Percentiles rank a stretch among this genome's conserved stretches.
Conservation (phyloP, 2,888 invertebrate species). For the Saturnia japonica region DNA sequence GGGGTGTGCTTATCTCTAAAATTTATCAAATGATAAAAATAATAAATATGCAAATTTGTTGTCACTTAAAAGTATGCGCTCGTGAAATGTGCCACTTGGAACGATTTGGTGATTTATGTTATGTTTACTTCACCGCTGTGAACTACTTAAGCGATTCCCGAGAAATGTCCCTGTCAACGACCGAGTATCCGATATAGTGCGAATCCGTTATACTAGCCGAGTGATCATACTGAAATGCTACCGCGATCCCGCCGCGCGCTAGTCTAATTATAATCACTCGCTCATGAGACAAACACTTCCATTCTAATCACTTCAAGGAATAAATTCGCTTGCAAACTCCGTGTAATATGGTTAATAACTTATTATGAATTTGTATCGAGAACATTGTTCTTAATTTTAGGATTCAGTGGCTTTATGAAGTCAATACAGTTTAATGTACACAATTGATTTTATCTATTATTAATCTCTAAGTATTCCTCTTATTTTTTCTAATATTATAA, state of each 20-base stretch:
- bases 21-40: conserved; percentile 17
- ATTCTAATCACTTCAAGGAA: conserved; percentile 58
- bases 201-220: conserved; percentile 72
- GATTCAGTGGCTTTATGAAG: conserved; percentile 38
- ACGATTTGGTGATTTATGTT: conserved; percentile 27
- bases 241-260: conserved; percentile 64
- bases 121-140: conserved; percentile 25
- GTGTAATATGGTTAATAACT: conserved; percentile 45
- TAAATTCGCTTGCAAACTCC: conserved; percentile 51
- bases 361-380: conserved; percentile 47
- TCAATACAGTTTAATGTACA: conserved; percentile 3
- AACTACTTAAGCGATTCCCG: conserved; percentile 44
- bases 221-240: conserved; percentile 79
- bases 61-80: conserved; percentile 16
- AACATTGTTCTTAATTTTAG: conserved; percentile 49
- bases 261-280: conserved; percentile 66
- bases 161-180: conserved; percentile 74
- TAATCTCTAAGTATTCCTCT: not conserved
- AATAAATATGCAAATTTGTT: conserved; percentile 21
- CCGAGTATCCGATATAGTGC: conserved; percentile 70
- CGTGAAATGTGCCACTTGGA: conserved; percentile 25
- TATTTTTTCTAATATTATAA: not conserved
- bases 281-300: conserved; percentile 59
- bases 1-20: not conserved
- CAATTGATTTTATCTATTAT: not conserved